Base-by-base conservation (phyloP, 2,113 vertebrate species). In the Ailurus styani region DNA sequence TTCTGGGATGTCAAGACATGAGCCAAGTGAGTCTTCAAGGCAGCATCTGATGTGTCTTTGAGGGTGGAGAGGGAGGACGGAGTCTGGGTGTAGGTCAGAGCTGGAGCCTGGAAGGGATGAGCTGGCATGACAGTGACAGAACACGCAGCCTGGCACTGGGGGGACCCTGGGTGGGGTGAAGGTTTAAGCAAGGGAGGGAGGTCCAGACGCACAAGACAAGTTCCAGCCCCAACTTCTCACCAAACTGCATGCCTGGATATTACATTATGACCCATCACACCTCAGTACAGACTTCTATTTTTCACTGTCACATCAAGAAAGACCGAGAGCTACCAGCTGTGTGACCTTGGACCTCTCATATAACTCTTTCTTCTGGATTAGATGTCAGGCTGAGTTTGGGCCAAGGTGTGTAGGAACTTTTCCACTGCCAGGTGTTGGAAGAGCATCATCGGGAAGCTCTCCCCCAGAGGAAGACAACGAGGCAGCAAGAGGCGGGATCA, bases 401-500 rank as follows among this genome's bases (percentile, higher is more conserved):
- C n/a, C 6, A 14, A 1, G 27, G 50, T 18, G 45, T 64, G 15
- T 18, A 50, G 52, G 45, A 31, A 47, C 45, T 23, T 60, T 55
- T 15, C 79, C 2, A 1, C 54, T 20, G 21, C 37, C 60, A 42
- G 10, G n/a, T 10, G 42, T 82, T 15, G 25, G 81, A 70, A 42
- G n/a, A 72, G n/a, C n/a, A 62, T 7, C 29, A 2, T 5, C 3
- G 10, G 3, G 0, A 50, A 83, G 37, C 87, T 64, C 2, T 27
- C 77, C 27, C 60, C 75, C 40, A 1, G 31, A 72, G 31, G 37
- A 50, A 55, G 42, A 27, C 1, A 57, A 15, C 5, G 0, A 60
- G 25, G 13, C 31, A 31, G 1, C 4, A 7, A n/a, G 2, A 15
- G 23, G 25, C 17, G 3, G 60, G 55, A 25, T 10, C 2, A 0